Base-by-base conservation (phyloP, 2,113 vertebrate genomes). In the Cryptomyrus ogoouensis region DNA sequence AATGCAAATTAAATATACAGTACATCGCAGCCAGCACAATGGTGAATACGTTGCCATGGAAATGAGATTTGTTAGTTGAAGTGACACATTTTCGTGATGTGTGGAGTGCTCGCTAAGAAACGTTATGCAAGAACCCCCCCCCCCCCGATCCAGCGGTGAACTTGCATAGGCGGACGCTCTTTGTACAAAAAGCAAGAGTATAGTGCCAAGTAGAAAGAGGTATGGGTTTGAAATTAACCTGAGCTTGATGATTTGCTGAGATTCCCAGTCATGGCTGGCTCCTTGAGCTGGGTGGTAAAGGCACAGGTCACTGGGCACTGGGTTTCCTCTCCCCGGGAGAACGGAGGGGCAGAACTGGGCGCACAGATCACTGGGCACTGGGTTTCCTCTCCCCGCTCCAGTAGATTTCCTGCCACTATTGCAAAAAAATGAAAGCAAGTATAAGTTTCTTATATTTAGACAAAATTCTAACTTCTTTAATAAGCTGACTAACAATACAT, bases 51-150 rank as follows among this genome's bases (percentile, higher is more conserved):
- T 91, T 91, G 87, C 91, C 91, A 93, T 91, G 91, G 91, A 88
- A 87, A 92, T 90, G 42, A 70, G 90, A 91, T 90, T 90, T 91
- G 88, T 90, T 90, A 87, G 90, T 46, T 91, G 91, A 92, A 91
- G 91, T 91, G 92, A 90, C 52, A 86, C 88, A 24, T 74, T 90
- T 88, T 88, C 52, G 83, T 62, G 83, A 88, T 49, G 87, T 58
- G 27, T 35, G 58, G 86, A 91, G 91, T 88, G 83, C 90, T 92
- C 88, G 53, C 35, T 52, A 88, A 88, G 90, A 91, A 91, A 90
- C 88, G 88, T 92, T 93, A 90, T 74, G 89, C 89, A 90, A 92
- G 90, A 83, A 56, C 1, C 15, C 47, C 77, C 84, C 88, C 24
- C 66, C n/a, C 80, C 35, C 53, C 10, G 1, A 39, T 77, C 70